These are phyloP conservation scores for Galleria mellonella DNA, from an alignment of 1,140 invertebrate species.

Conservation along the genomic window DNA sequence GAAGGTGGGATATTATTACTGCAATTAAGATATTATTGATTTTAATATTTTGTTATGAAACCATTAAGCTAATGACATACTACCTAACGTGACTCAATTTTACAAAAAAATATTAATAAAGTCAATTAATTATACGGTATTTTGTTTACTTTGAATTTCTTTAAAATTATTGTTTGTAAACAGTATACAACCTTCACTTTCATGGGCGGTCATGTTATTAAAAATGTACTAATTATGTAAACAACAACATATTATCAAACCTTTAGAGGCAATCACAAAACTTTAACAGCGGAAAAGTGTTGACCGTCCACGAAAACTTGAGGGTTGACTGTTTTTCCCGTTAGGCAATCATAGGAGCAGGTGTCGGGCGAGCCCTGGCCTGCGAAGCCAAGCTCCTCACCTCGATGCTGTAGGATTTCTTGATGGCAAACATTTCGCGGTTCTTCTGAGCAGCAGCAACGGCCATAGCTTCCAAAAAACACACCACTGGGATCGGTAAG, in stretches of 20 bases:
- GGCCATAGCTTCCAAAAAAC: conserved; percentile 77
- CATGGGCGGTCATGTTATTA: background rate
- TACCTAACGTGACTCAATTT: too few species aligned
- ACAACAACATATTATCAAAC: too few species aligned
- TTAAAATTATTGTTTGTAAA: too few species aligned
- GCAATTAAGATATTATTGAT: too few species aligned
- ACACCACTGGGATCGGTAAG: conserved; percentile 45
- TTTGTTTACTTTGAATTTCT: too few species aligned
- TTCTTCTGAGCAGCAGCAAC: conserved; percentile 92
- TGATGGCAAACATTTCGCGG: conserved; percentile 95
- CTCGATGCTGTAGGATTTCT: conserved; percentile 98
- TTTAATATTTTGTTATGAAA: too few species aligned
- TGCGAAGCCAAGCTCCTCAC: conserved; percentile 76
- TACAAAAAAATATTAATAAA: too few species aligned
- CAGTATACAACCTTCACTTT: background rate
- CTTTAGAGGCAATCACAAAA: too few species aligned
- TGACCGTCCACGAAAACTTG: conserved; percentile 14
- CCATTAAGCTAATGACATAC: too few species aligned
- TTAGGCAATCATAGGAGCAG: conserved; percentile 16
- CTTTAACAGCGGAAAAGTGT: background rate
- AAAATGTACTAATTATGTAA: background rate
- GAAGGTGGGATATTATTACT: too few species aligned
- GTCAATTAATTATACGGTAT: too few species aligned
- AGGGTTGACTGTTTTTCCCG: background rate
- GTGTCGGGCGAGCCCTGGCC: conserved; percentile 1